Conservation (phyloP, 2,888 invertebrate species). For the Ariolimax columbianus region DNA sequence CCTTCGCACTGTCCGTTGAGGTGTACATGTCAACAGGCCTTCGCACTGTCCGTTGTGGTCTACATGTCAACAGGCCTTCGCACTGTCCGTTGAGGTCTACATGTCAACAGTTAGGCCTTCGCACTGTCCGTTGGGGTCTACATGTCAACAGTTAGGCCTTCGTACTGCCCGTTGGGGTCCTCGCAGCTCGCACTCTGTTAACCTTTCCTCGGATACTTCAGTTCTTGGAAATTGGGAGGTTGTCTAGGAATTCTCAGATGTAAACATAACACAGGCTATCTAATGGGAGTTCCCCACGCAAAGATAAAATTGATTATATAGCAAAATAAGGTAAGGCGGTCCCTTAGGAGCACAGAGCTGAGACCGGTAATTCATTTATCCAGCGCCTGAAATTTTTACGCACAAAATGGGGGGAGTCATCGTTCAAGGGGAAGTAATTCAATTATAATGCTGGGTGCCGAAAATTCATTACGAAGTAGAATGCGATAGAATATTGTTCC, state of each 20-base stretch:
- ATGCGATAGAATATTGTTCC: background rate
- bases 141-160: no score
- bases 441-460: background rate
- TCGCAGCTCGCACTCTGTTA: no score
- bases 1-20: no score
- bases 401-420: background rate
- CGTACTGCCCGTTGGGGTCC: no score
- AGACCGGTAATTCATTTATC: background rate
- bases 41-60: no score
- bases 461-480: background rate
- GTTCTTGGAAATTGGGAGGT: background rate
- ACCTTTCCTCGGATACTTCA: background rate
- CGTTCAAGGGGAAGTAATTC: background rate
- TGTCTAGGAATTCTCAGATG: background rate
- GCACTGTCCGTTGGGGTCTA: no score
- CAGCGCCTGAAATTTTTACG: background rate
- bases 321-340: background rate
- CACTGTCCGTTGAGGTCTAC: no score
- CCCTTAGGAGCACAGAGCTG: background rate
- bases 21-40: no score
- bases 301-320: conserved; percentile 9
- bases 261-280: background rate
- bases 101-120: no score
- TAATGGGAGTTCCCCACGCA: background rate
- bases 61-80: no score